phyloP scores from a whole-genome alignment of 2,797 vertebrate genomes.

The Chaetodon trifasciatus region DNA sequence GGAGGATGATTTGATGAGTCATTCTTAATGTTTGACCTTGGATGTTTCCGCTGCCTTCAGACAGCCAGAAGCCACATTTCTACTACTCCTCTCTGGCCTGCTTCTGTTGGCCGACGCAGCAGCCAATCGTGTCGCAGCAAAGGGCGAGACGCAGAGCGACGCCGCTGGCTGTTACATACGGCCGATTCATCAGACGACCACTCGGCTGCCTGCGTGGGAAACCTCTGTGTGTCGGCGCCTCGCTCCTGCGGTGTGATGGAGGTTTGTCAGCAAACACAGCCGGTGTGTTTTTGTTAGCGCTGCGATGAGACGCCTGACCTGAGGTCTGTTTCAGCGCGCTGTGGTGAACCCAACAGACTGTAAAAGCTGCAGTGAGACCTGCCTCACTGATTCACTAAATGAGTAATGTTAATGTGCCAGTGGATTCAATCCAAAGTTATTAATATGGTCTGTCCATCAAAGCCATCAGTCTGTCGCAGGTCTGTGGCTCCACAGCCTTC shows the following conservation, averaged over 20 bases:
- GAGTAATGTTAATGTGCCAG: constrained; percentile 4
- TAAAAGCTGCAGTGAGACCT: constrained; percentile 41
- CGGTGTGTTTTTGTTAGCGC: constrained; percentile 22
- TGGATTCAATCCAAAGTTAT: neutral
- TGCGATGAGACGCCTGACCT: constrained; percentile 32
- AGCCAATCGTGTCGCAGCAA: constrained; percentile 35
- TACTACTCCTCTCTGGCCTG: neutral
- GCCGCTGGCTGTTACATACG: constrained; percentile 6
- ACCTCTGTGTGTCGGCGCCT: constrained; percentile 1
- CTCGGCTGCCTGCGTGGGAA: neutral
- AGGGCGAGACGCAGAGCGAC: neutral
- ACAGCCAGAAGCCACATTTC: constrained; percentile 21
- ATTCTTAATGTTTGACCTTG: constrained; percentile 73
- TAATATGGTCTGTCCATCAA: neutral
- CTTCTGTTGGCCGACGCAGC: constrained; percentile 1
- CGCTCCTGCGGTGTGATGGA: constrained; percentile 19
- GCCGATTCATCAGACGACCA: neutral
- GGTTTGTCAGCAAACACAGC: constrained; percentile 21
- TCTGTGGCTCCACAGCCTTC: neutral
- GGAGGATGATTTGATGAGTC: constrained; percentile 62
- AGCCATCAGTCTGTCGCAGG: neutral
- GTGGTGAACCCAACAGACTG: constrained; percentile 32
- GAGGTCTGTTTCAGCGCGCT: constrained; percentile 18
- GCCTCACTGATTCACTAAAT: constrained; percentile 22
- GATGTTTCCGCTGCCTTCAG: constrained; percentile 37